Conservation (phyloP, 2,888 invertebrate genomes). For the Stenolophus ochropezus region DNA sequence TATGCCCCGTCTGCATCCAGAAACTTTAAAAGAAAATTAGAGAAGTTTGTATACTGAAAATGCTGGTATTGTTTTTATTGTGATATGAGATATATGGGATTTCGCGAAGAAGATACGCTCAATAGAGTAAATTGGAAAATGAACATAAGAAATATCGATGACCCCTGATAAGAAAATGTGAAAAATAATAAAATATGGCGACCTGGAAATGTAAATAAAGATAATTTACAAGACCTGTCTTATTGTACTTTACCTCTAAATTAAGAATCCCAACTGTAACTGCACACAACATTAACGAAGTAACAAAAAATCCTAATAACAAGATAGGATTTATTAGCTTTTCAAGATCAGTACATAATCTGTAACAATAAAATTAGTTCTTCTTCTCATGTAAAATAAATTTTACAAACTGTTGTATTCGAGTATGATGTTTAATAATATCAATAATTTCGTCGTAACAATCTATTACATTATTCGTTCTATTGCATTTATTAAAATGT, state of each 20-base stretch:
- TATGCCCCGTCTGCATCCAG: too few species aligned
- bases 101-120: too few species aligned
- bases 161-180: too few species aligned
- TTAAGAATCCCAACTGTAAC: not conserved
- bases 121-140: too few species aligned
- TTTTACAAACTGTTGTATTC: constrained; percentile 20
- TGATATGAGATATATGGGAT: too few species aligned
- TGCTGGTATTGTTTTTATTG: too few species aligned
- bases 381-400: not conserved
- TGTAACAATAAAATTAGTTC: not conserved
- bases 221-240: too few species aligned
- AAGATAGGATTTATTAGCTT: not conserved
- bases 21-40: too few species aligned
- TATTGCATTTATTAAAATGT: not conserved
- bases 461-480: not conserved
- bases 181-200: too few species aligned
- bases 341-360: not conserved
- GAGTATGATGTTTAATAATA: constrained; percentile 36
- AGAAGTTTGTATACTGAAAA: too few species aligned
- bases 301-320: not conserved
- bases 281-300: constrained; percentile 7
- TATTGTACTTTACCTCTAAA: not conserved
- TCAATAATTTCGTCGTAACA: constrained; percentile 7
- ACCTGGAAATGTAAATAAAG: too few species aligned
- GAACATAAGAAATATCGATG: too few species aligned